These are phyloP conservation scores for Brotogeris chrysoptera DNA, from an alignment of 2,797 vertebrate species.

Conservation along the genomic window DNA sequence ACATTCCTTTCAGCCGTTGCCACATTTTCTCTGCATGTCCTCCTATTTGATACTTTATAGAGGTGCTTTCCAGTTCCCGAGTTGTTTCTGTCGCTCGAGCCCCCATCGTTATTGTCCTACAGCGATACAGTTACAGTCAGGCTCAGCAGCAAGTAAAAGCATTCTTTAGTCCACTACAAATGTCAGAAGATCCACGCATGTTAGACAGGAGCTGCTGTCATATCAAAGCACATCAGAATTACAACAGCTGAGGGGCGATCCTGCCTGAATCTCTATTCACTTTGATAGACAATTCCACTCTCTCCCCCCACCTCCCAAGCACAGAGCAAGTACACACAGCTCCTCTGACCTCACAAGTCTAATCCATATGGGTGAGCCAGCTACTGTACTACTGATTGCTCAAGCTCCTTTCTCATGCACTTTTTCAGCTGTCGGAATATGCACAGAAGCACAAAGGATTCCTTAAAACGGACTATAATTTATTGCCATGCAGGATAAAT, in stretches of 20 bases:
- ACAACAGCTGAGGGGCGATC: constrained; percentile 60
- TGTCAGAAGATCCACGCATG: constrained; percentile 56
- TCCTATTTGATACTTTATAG: constrained; percentile 81
- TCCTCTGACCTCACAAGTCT: constrained; percentile 74
- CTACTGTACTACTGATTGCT: constrained; percentile 65
- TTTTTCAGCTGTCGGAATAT: constrained; percentile 58
- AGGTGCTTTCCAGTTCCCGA: constrained; percentile 78
- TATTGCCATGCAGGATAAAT: constrained; percentile 69
- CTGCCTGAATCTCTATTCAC: constrained; percentile 63
- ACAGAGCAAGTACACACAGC: constrained; percentile 68
- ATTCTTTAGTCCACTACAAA: constrained; percentile 75
- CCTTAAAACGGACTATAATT: constrained; percentile 70
- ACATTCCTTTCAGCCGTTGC: constrained; percentile 89
- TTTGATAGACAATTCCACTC: constrained; percentile 68
- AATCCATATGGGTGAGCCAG: constrained; percentile 66
- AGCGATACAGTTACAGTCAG: constrained; percentile 73
- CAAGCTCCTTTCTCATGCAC: constrained; percentile 69
- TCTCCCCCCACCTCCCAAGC: background rate
- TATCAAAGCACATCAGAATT: constrained; percentile 69
- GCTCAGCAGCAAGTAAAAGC: constrained; percentile 69
- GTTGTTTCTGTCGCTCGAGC: constrained; percentile 76
- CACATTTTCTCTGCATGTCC: constrained; percentile 88
- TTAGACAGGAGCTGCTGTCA: constrained; percentile 66
- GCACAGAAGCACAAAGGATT: constrained; percentile 70
- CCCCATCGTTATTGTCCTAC: constrained; percentile 80